Conservation (phyloP, 1,140 invertebrate species). For the Anoplophora glabripennis region DNA sequence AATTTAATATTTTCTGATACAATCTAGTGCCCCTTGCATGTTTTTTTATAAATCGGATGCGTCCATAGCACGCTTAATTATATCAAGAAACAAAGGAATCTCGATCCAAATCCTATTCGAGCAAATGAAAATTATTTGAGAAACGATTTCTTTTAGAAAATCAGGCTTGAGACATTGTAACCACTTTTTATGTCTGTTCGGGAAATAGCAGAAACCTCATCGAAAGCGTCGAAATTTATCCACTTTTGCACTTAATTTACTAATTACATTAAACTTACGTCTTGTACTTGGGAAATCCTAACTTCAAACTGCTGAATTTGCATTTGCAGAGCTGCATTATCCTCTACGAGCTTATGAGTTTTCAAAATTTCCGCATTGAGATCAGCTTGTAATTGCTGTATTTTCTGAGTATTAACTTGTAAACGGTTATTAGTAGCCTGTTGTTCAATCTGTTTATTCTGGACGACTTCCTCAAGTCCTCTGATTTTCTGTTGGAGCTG, state of each 20-base stretch:
- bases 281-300: conserved; percentile 44
- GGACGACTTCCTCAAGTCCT: conserved; percentile 57
- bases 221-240: not conserved
- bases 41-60: no score
- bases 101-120: no score
- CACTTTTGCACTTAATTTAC: no score
- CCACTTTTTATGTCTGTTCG: no score
- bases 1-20: no score
- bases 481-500: conserved; percentile 56
- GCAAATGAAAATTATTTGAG: no score
- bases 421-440: conserved; percentile 27
- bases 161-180: no score
- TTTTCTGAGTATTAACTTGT: conserved; percentile 32
- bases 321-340: conserved; percentile 53
- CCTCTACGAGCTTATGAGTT: conserved; percentile 55
- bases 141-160: no score
- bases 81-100: no score
- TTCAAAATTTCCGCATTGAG: conserved; percentile 58
- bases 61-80: no score
- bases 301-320: conserved; percentile 57
- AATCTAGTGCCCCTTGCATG: no score
- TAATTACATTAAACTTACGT: conserved; percentile 32
- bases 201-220: no score
- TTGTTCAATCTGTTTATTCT: conserved; percentile 45
- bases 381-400: conserved; percentile 55